Evolutionary conservation across 2,888 invertebrate species (phyloP), one percentile per base, ranked within the genome.

Genomic region (Sicus ferrugineus): DNA sequence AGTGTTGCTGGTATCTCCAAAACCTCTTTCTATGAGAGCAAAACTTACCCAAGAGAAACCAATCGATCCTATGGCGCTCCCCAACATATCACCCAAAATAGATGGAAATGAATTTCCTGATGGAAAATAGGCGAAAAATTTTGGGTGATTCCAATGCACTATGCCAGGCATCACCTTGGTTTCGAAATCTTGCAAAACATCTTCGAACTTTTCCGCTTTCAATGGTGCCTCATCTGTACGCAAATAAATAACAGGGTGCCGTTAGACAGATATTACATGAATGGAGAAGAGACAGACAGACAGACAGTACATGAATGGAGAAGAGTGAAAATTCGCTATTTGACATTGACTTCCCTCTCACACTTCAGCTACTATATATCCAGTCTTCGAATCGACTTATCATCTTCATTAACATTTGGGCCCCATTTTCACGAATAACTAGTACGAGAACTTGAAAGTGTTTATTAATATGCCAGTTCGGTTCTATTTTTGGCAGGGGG

Each of bases 101-200:
- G 95, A 95, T 7, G 96, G 96, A 83, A 90, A 97, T 0, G 95
- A 94, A 85, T 95, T 95, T 56, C 95, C 96, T 9, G 95, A 92
- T 2, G 96, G 96, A 83, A 96, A 97, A 84, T 97, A 97, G 9
- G 96, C 96, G 83, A 96, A 95, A 84, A 97, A 97, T 74, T 93
- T 88, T 0, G 96, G 95, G 87, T 96, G 96, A 83, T 96, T 95
- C 96, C 96, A 96, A 80, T 96, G 93, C 0, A 95, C 94, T 67
- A 93, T 90, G 69, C 93, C 93, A 0, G 92, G 91, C 92, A 93
- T 92, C 65, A 93, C 92, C 80, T 91, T 91, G 28, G 88, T 86
- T 77, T 94, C 92, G 23, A 94, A 90, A 80, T 95, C 94, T 56
- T 86, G 86, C 88, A 95, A 90, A 73, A 95, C 92, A 71, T 87